Base-by-base conservation (phyloP, 2,888 invertebrate genomes). In the Spilarctia lutea region DNA sequence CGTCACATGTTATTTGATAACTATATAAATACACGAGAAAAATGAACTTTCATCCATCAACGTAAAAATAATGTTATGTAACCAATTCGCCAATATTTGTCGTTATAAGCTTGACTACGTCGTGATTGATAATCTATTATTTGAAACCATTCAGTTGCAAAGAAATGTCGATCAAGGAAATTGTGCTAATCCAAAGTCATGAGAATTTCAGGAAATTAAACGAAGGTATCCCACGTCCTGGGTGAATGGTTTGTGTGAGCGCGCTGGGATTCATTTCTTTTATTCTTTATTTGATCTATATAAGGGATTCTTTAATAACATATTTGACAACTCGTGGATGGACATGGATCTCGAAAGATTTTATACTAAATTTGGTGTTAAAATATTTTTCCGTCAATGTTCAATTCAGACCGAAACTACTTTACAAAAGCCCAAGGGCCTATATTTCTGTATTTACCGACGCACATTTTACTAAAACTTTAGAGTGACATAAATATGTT, bases 401-500 rank as follows among this genome's bases (percentile, higher is more conserved):
- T 56, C 56, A 24, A 75, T 60, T 74, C 39, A 13, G 33, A 42
- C 67, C 35, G 63, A 70, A 71, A 27, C 35, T 71, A 71, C 68
- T 79, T 33, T 56, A 35, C 24, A 39, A 27, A 39, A 65, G 35
- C 56, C 45, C 60, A 18, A 45, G 63, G 70, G 60, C 18, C 70
- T 70, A 70, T 42, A 70, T 60, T 42, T 70, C 35, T 70, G 27
- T 63, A 70, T 66, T 42, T 65, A 20, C 68, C 69, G 76, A 33
- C 71, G 75, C 73, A 77, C 73, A 74, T 80, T 82, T 81, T 72
- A 66, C 73, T 67, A 70, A 79, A 77, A 81, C 76, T 82, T 83
- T 74, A 75, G 79, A 79, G 77, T 84, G 85, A 83, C 83, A 84
- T 86, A 88, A 88, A 89, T 87, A 86, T 85, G 81, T 85, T 86